Evolutionary conservation across 1,140 invertebrate genomes (phyloP).

Genomic region (Melitaea cinxia): DNA sequence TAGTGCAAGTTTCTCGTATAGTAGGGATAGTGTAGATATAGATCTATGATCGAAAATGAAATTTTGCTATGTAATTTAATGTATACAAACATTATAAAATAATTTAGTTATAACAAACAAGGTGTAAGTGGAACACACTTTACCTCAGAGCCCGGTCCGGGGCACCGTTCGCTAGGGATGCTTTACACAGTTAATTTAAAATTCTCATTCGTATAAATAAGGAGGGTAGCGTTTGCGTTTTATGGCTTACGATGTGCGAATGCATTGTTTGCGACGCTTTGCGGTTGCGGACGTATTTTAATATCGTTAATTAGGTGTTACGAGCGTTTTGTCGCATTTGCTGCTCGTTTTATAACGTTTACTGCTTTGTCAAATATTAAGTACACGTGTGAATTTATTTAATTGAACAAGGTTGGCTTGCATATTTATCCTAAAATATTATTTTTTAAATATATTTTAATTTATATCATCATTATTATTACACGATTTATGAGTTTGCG

Average conservation of each 20-base stretch:
- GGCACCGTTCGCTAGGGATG: slow-evolving; percentile 58
- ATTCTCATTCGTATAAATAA: slow-evolving; percentile 79
- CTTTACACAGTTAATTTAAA: slow-evolving; percentile 80
- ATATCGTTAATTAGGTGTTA: slow-evolving; percentile 79
- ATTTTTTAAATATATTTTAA: background rate
- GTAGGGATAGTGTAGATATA: no score
- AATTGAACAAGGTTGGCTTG: background rate
- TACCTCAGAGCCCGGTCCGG: slow-evolving; percentile 39
- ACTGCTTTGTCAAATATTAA: slow-evolving; percentile 29
- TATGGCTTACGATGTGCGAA: slow-evolving; percentile 77
- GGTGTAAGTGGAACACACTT: slow-evolving; percentile 48
- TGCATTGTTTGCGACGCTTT: slow-evolving; percentile 68
- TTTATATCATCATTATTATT: background rate
- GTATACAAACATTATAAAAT: background rate
- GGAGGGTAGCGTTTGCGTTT: slow-evolving; percentile 78
- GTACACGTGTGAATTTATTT: slow-evolving; percentile 29
- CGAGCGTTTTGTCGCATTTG: slow-evolving; percentile 52
- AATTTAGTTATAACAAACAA: background rate
- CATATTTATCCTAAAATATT: no score
- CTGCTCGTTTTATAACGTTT: slow-evolving; percentile 42
- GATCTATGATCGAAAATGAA: no score
- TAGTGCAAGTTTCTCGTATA: no score
- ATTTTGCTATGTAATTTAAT: no score
- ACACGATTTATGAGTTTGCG: background rate
- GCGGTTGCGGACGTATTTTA: slow-evolving; percentile 73